Base-by-base conservation (phyloP, 1,140 invertebrate genomes). In the Drosophila cardini region DNA sequence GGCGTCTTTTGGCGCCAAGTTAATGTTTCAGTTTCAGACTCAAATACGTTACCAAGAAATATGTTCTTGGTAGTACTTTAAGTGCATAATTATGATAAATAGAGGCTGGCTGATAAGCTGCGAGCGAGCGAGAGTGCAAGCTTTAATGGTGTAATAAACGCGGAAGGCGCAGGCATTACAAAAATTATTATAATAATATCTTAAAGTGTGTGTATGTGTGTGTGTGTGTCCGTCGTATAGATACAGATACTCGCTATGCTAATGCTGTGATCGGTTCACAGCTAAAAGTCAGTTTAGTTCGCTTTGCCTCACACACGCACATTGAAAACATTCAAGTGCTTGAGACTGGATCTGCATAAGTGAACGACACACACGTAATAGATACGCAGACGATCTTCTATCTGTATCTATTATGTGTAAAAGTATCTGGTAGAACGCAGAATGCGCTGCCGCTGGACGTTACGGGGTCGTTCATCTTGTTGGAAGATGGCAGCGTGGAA, bases 281-380 rank as follows among this genome's bases (percentile, higher is more conserved):
- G 21, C 21, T 26, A 26, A 26, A 26, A 26, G 21, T 26, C 9
- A 38, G 36, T 38, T 38, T 11, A 10, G 52, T 10, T 38, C 11
- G 26, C 48, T 32, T 0, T 2, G 2, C 1, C 21, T 4, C 21
- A 4, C 21, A 26, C 48, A 52, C 52, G 52, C 34, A 26, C 34
- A 26, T 89, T 87, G 83, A 86, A 86, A 74, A 83, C 83, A 86
- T 69, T 86, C 83, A 86, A 86, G 83, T 86, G 79, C 82, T 36
- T 65, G 75, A 4, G 21, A 72, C 63, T 69, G 78, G 78, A 86
- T 87, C 83, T 72, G 72, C 72, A 50, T 36, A 45, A 60, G 50
- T 42, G 70, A 58, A 64, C 18, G 52, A 45, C 63, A 79, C 65
- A 45, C 63, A 79, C 65, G 64, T 69, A 74, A 74, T 55, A 74